These are phyloP conservation scores for Morus bassanus DNA, from an alignment of 2,797 vertebrate genomes.

Conservation along the genomic window DNA sequence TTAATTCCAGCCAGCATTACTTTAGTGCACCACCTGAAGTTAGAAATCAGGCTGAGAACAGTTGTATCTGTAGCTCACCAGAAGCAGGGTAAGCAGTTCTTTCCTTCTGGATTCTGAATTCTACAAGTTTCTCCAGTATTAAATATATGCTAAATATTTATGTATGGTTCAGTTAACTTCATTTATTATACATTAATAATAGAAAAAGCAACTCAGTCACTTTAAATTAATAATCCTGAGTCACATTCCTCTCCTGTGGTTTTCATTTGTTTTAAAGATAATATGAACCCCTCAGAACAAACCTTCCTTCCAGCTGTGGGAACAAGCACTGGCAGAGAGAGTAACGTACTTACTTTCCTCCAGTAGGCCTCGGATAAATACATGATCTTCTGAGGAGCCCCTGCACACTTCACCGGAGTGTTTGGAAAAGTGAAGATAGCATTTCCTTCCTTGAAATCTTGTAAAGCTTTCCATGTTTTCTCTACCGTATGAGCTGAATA, in stretches of 20 bases:
- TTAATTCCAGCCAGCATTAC: not conserved
- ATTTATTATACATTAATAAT: not conserved
- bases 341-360: conserved; percentile 83
- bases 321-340: not conserved
- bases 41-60: not conserved
- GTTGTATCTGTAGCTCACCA: not conserved
- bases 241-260: not conserved
- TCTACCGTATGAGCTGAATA: conserved; percentile 90
- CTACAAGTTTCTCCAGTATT: not conserved
- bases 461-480: conserved; percentile 95
- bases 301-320: not conserved
- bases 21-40: not conserved
- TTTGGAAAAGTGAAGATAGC: conserved; percentile 94
- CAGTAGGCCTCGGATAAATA: conserved; percentile 90
- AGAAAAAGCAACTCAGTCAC: not conserved
- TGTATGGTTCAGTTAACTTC: not conserved
- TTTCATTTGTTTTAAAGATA: not conserved
- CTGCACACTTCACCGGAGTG: conserved; percentile 93
- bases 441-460: conserved; percentile 91
- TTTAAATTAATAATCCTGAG: not conserved
- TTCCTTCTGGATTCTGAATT: not conserved
- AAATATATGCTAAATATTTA: not conserved
- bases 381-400: conserved; percentile 98
- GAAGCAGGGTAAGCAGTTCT: not conserved
- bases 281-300: not conserved